Evolutionary conservation across 2,888 invertebrate genomes (phyloP).

Genomic region (Petrophora chlorosata): DNA sequence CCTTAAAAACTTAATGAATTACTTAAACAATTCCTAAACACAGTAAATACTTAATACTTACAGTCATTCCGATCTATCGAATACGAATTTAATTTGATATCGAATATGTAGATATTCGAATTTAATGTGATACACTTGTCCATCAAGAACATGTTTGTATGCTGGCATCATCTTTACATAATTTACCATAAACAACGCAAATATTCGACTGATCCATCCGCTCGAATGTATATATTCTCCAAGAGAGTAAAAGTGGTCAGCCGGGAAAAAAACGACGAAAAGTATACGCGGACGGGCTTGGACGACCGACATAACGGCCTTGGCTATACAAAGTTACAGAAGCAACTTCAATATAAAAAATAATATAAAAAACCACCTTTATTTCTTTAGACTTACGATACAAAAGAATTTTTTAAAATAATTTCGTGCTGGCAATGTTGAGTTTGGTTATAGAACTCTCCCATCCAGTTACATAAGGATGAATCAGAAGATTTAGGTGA

Average conservation of each 20-base stretch:
- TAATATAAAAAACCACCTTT: slow-evolving; percentile 16
- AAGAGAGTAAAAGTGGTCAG: slow-evolving; percentile 70
- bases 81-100: too few species aligned
- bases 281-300: slow-evolving; percentile 34
- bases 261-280: slow-evolving; percentile 50
- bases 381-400: slow-evolving; percentile 16
- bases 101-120: too few species aligned
- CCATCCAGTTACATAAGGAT: slow-evolving; percentile 29
- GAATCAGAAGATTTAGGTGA: slow-evolving; percentile 31
- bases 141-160: slow-evolving; percentile 8
- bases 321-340: slow-evolving; percentile 27
- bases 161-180: slow-evolving; percentile 45
- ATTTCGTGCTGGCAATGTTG: background rate
- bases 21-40: too few species aligned
- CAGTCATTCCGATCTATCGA: too few species aligned
- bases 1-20: too few species aligned
- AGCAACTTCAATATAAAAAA: slow-evolving; percentile 15
- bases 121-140: slow-evolving; percentile 12
- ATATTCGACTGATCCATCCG: slow-evolving; percentile 46
- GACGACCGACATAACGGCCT: slow-evolving; percentile 44
- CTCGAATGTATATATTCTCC: too few species aligned
- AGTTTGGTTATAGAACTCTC: slow-evolving; percentile 2
- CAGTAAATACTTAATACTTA: too few species aligned
- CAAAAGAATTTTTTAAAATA: slow-evolving; percentile 1
- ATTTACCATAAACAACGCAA: slow-evolving; percentile 49